Base-by-base conservation (phyloP, 2,888 invertebrate genomes). In the Parelbella ahira region DNA sequence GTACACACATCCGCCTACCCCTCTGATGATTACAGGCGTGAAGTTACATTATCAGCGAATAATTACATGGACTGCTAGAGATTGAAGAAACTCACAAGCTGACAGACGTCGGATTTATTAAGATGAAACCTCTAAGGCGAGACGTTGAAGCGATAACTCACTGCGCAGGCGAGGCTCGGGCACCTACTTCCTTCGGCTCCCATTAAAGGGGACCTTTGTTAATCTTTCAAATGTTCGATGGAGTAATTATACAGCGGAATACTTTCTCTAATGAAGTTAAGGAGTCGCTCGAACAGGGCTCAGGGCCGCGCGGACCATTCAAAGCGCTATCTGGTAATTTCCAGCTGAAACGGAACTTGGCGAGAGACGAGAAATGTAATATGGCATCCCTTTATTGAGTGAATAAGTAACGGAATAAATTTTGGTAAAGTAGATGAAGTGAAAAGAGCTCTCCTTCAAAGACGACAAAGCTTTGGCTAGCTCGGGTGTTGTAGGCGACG, bases 241-340 rank as follows among this genome's bases (percentile, higher is more conserved):
- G 41, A 42, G 41, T 42, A 42, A 42, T 42, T 42, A 42, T n/a
- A n/a, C 41, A 37, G 41, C 45, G 49, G 58, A 47, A 60, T 59
- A 58, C 60, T 60, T 60, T 65, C 59, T 63, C 63, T 76, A 78
- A 82, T 81, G 76, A 79, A 81, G 67, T 75, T 69, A 63, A 64
- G 63, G 64, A 68, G 65, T 64, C 63, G 67, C 68, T 13, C 66
- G 68, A 76, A 77, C n/a, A 37, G 43, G 21, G 41, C 34, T 21
- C 34, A 27, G 27, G 41, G 41, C 39, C 32, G 30, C 4, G 25
- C 29, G 23, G 41, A 19, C 30, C 24, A 43, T 30, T 43, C 24
- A 43, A 25, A 30, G 29, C 18, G 42, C 34, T 36, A 36, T 42
- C 28, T 36, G 28, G 15, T 15, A 25, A 39, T 42, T 33, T n/a